phyloP scores from a whole-genome alignment of 2,113 vertebrate genomes.

The Hippocampus zosterae region DNA sequence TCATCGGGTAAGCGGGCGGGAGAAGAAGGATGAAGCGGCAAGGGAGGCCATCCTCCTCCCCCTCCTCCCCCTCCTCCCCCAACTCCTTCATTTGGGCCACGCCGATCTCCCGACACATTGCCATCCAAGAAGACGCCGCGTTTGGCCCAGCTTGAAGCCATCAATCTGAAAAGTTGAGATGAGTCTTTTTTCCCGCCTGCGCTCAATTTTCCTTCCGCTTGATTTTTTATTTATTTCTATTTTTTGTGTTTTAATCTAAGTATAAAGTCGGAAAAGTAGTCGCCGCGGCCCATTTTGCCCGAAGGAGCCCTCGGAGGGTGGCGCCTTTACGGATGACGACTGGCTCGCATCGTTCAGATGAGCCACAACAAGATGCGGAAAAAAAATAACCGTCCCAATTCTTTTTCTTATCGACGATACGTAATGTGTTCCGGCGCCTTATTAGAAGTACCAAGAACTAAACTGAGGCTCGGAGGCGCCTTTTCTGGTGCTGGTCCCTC shows the following conservation, averaged over 20 bases:
- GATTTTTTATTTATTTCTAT: slow-evolving; percentile 1
- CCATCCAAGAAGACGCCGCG: slow-evolving; percentile 63
- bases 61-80: slow-evolving; percentile 19
- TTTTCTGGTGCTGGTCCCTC: no score
- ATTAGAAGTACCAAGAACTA: no score
- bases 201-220: slow-evolving; percentile 37
- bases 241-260: slow-evolving; percentile 74
- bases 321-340: slow-evolving; percentile 83
- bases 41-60: slow-evolving; percentile 3
- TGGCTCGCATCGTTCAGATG: slow-evolving; percentile 84
- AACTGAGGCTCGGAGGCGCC: no score
- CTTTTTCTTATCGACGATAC: slow-evolving; percentile 76
- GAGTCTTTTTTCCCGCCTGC: slow-evolving; percentile 33
- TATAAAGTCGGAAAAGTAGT: slow-evolving; percentile 75
- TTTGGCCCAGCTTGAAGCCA: slow-evolving; percentile 48
- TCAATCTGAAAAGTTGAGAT: slow-evolving; percentile 70
- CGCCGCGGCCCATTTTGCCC: slow-evolving; percentile 72
- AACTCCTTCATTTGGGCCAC: slow-evolving; percentile 24
- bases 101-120: slow-evolving; percentile 58
- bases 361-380: slow-evolving; percentile 78
- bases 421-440: slow-evolving; percentile 22
- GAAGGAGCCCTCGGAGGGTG: slow-evolving; percentile 77
- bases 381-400: slow-evolving; percentile 71
- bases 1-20: slow-evolving; percentile 50
- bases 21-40: slow-evolving; percentile 46